A percentile compares a stretch with the other conserved stretches of the same genome.
phyloP scores from a whole-genome alignment of 1,140 invertebrate species.

The Bicyclus anynana region DNA sequence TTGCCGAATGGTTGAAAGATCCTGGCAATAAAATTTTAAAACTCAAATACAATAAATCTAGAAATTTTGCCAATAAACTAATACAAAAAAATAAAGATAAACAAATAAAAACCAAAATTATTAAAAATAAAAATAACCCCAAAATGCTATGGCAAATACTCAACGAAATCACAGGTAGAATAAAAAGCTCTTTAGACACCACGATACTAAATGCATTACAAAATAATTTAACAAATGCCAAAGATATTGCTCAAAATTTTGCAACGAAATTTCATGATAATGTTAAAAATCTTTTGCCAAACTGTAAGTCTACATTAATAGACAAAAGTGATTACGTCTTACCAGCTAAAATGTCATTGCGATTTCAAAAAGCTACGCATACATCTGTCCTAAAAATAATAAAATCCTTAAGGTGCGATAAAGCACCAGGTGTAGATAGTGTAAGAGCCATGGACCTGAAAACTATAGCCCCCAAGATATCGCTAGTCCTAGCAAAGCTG shows the following conservation, averaged over 20 bases:
- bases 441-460: not conserved
- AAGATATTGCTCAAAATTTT: slow-evolving; percentile 13
- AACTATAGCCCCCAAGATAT: not conserved
- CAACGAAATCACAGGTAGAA: slow-evolving; percentile 8
- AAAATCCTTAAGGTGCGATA: too few species aligned
- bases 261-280: slow-evolving; percentile 3
- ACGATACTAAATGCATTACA: slow-evolving; percentile 7
- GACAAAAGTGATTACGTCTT: not conserved
- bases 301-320: slow-evolving; percentile 1
- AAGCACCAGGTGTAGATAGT: not conserved
- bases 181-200: slow-evolving; percentile 11
- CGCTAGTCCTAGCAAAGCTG: not conserved
- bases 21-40: too few species aligned
- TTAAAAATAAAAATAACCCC: not conserved
- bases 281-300: slow-evolving; percentile 11
- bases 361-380: not conserved
- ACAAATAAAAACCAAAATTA: not conserved
- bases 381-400: not conserved
- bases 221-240: not conserved
- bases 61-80: slow-evolving; percentile 11
- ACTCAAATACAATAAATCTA: slow-evolving; percentile 9
- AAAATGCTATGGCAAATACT: slow-evolving; percentile 6
- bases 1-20: too few species aligned
- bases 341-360: not conserved
- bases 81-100: slow-evolving; percentile 1